phyloP scores from a whole-genome alignment of 2,113 vertebrate species.

The Muntiacus reevesi region DNA sequence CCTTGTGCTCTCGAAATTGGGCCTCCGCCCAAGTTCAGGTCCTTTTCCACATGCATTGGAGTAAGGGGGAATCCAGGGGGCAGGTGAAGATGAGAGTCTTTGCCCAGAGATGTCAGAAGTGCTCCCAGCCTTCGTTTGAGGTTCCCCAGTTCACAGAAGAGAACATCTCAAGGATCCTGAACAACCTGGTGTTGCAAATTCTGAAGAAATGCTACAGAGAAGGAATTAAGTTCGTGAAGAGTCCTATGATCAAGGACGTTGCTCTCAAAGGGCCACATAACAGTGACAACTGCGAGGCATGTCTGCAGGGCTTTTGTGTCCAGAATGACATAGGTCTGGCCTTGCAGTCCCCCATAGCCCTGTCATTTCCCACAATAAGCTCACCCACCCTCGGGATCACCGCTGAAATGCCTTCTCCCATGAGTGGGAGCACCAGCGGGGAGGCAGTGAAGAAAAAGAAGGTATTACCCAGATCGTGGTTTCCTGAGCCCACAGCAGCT shows the following conservation, averaged over 20 bases:
- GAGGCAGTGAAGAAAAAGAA: fast-evolving
- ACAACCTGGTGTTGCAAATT: constrained; percentile 80
- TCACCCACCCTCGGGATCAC: fast-evolving
- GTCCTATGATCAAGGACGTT: not conserved
- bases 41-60: constrained; percentile 69
- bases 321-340: not conserved
- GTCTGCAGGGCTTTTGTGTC: constrained; percentile 70
- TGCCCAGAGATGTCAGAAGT: constrained; percentile 78
- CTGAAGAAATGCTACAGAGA: constrained; percentile 78
- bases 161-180: constrained; percentile 75
- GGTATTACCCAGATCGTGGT: fast-evolving
- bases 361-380: too few relatives aligned
- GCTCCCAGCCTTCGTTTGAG: constrained; percentile 54
- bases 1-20: constrained; percentile 76
- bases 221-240: not conserved
- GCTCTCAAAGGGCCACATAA: constrained; percentile 78
- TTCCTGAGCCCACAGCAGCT: fast-evolving
- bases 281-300: constrained; percentile 81
- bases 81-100: constrained; percentile 76
- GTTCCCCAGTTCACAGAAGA: constrained; percentile 55
- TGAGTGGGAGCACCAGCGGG: fast-evolving
- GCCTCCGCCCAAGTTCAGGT: constrained; percentile 78
- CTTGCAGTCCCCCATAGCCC: fast-evolving
- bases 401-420: not conserved
- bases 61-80: not conserved